phyloP scores from a whole-genome alignment of 2,888 invertebrate species.

The Lepidochitona cinerea region DNA sequence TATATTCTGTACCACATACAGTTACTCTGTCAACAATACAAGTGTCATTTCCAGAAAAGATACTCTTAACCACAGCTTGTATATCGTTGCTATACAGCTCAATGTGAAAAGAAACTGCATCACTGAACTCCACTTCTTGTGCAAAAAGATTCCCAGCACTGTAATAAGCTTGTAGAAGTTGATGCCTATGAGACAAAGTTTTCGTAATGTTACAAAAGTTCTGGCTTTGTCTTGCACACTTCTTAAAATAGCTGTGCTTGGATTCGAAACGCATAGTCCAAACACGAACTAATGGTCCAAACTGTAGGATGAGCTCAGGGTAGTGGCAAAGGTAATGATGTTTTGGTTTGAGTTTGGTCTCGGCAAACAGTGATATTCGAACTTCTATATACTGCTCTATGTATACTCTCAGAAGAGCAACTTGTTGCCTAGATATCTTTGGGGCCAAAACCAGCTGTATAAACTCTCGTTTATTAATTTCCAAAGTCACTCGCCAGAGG shows the following conservation, averaged over 20 bases:
- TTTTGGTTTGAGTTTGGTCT: not conserved
- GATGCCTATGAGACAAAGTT: slow-evolving; percentile 7
- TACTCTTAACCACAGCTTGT: not conserved
- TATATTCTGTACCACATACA: not conserved
- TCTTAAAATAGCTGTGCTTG: slow-evolving; percentile 6
- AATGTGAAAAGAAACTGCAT: not conserved
- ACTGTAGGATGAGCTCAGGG: not conserved
- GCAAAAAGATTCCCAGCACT: slow-evolving; percentile 8
- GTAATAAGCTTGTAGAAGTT: slow-evolving; percentile 10
- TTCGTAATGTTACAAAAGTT: slow-evolving; percentile 6
- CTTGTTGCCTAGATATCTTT: not conserved
- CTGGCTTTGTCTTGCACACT: not conserved
- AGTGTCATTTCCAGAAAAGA: not conserved
- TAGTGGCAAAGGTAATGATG: not conserved
- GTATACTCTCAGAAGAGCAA: not conserved
- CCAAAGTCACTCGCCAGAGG: no score
- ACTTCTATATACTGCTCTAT: not conserved
- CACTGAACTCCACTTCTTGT: slow-evolving; percentile 2
- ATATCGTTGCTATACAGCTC: not conserved
- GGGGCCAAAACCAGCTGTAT: not conserved
- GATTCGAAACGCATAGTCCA: slow-evolving; percentile 11
- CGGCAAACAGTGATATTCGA: not conserved
- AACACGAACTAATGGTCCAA: slow-evolving; percentile 1
- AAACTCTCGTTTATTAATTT: no score
- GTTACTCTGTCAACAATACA: not conserved